A percentile compares a stretch with the other conserved stretches of the same genome.
These are phyloP conservation scores for Drosophila siamana DNA, from an alignment of 2,888 invertebrate genomes.

Conservation along the genomic window DNA sequence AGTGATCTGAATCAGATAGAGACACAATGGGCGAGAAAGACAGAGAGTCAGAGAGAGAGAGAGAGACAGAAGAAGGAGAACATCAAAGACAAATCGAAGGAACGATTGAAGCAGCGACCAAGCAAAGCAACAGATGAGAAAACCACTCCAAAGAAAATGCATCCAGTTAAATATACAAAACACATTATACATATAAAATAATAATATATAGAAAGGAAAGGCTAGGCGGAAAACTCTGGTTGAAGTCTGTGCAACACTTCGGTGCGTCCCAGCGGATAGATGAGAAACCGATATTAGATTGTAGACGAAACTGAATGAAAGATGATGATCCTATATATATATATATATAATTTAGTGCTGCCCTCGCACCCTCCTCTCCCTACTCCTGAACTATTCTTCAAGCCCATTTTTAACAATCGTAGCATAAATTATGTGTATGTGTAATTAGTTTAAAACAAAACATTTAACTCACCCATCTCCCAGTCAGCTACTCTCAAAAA, in stretches of 20 bases:
- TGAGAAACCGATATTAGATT: conserved; percentile 39
- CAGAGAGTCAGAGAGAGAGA: not conserved
- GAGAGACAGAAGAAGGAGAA: not conserved
- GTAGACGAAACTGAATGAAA: conserved; percentile 31
- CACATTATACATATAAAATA: conserved; percentile 36
- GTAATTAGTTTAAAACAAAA: conserved; percentile 68
- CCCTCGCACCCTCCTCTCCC: conserved; percentile 4
- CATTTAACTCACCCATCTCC: conserved; percentile 9
- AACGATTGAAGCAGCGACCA: conserved; percentile 13
- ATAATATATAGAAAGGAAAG: not conserved
- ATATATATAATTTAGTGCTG: conserved; percentile 3
- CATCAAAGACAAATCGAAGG: not conserved
- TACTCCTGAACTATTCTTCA: not conserved
- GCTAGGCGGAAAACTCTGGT: conserved; percentile 18
- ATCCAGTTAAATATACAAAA: conserved; percentile 71
- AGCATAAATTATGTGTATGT: conserved; percentile 70
- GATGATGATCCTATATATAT: conserved; percentile 39
- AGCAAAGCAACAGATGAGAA: conserved; percentile 22
- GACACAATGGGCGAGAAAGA: not conserved
- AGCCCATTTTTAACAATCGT: conserved; percentile 41
- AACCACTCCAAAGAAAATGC: conserved; percentile 75
- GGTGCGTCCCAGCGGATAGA: conserved; percentile 5
- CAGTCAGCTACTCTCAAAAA: not conserved
- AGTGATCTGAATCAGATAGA: conserved; percentile 8
- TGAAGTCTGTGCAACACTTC: conserved; percentile 31